phyloP scores from a whole-genome alignment of 2,113 vertebrate species.

The Cnemophilus loriae region DNA sequence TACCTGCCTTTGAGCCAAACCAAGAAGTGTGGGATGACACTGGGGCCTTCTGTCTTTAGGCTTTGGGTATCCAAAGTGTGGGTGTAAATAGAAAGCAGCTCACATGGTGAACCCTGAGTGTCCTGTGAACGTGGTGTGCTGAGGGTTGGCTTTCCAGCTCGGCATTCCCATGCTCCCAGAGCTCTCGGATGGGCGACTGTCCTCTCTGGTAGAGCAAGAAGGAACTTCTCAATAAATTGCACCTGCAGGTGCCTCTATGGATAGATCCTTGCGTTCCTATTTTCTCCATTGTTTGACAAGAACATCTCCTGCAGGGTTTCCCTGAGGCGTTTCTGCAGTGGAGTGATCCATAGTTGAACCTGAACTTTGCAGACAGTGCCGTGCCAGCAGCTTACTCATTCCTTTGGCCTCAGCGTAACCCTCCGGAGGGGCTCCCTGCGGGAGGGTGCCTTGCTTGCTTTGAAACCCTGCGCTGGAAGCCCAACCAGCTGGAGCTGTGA shows the following conservation, averaged over 20 bases:
- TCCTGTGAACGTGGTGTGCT: background rate
- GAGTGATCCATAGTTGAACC: background rate
- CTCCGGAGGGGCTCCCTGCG: background rate
- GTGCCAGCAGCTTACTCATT: slow-evolving; percentile 18
- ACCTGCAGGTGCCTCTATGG: background rate
- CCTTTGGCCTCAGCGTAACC: background rate
- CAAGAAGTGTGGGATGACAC: background rate
- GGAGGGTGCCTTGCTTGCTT: background rate
- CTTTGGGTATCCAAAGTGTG: background rate
- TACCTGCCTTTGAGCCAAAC: background rate
- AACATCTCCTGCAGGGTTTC: background rate
- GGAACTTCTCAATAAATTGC: background rate
- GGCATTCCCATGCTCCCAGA: background rate
- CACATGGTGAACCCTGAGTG: background rate
- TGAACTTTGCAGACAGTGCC: background rate
- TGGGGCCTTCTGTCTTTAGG: background rate
- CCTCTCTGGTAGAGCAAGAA: background rate
- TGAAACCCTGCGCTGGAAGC: background rate
- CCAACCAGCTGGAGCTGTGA: background rate
- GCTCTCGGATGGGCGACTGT: background rate
- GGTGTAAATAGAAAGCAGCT: background rate
- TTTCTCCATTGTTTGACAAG: background rate
- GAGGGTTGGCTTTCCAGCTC: background rate
- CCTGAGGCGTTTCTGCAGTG: background rate
- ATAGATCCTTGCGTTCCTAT: background rate